Evolutionary conservation across 1,140 invertebrate genomes (phyloP).

Genomic region (Macrobrachium rosenbergii): DNA sequence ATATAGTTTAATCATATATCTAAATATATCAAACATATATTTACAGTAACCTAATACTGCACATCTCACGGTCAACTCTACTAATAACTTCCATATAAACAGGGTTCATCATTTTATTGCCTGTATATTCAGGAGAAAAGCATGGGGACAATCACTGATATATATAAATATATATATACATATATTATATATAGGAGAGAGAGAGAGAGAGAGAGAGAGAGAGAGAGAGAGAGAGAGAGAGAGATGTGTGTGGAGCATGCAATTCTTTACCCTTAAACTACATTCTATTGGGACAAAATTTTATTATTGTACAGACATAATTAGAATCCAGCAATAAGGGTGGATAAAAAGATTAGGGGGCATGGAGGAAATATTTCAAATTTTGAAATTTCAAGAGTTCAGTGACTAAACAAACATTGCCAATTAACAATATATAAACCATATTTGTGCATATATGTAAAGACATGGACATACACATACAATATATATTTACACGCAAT

Average conservation of each 20-base stretch:
- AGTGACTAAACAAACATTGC: not conserved
- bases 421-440: not conserved
- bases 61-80: not conserved
- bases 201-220: too few relatives aligned
- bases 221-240: too few relatives aligned
- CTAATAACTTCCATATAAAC: not conserved
- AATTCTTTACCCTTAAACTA: too few relatives aligned
- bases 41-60: not conserved
- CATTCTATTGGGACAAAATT: too few relatives aligned
- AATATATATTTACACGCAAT: not conserved
- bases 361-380: not conserved
- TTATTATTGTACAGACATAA: too few relatives aligned
- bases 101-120: not conserved
- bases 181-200: too few relatives aligned
- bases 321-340: too few relatives aligned
- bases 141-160: not conserved
- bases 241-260: too few relatives aligned
- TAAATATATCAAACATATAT: not conserved
- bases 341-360: too few relatives aligned
- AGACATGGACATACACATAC: not conserved
- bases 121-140: not conserved
- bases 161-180: too few relatives aligned
- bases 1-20: not conserved
- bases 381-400: not conserved
- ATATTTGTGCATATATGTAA: not conserved